These are phyloP conservation scores for Danionella cerebrum DNA, from an alignment of 2,113 vertebrate species.

Conservation along the genomic window DNA sequence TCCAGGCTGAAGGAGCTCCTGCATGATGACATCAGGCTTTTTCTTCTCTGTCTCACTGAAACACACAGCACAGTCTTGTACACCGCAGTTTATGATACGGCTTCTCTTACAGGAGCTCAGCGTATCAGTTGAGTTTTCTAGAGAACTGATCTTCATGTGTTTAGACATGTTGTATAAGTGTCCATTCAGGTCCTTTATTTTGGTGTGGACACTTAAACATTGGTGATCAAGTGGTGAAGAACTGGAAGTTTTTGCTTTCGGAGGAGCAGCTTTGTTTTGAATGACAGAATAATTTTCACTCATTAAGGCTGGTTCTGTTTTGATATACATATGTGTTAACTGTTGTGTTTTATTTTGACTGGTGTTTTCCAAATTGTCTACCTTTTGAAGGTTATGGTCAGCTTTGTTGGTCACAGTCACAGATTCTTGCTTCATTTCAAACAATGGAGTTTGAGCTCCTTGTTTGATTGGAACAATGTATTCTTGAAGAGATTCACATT, in stretches of 20 bases:
- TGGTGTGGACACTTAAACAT: conserved; percentile 41
- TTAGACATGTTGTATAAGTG: conserved; percentile 30
- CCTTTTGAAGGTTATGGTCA: not conserved
- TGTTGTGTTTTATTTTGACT: not conserved
- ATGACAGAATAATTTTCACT: no score
- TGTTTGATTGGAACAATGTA: not conserved
- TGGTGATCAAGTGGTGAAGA: not conserved
- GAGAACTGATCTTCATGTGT: not conserved
- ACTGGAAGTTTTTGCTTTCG: not conserved
- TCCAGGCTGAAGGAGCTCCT: conserved; percentile 52
- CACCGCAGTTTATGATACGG: conserved; percentile 31
- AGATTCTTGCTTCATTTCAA: not conserved
- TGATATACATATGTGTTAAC: not conserved
- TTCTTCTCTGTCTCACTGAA: not conserved
- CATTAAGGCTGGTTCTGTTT: not conserved
- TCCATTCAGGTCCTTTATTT: conserved; percentile 33
- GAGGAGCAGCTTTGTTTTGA: not conserved
- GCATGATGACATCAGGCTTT: not conserved
- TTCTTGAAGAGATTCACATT: not conserved
- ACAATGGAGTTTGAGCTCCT: not conserved
- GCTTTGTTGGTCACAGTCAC: not conserved
- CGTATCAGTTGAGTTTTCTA: not conserved
- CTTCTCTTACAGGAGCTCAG: not conserved
- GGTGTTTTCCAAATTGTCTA: not conserved
- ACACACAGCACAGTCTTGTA: conserved; percentile 24